phyloP scores from a whole-genome alignment of 1,140 invertebrate species.

The Onthophagus taurus region DNA sequence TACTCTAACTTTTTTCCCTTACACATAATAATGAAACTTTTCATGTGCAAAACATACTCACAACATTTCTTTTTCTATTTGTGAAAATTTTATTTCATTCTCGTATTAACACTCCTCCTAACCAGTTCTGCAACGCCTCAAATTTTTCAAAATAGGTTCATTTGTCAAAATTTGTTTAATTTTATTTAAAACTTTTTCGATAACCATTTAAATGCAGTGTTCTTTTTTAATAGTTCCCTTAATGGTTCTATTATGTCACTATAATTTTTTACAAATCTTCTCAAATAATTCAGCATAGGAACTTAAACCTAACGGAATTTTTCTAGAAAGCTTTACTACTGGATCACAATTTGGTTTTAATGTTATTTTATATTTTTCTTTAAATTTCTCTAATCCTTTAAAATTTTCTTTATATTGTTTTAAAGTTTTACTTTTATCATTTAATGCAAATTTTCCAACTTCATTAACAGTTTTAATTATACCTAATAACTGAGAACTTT shows the following conservation, averaged over 20 bases:
- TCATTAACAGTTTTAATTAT: too few relatives aligned
- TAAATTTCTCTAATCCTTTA: too few relatives aligned
- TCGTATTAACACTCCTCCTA: not conserved
- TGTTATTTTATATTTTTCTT: too few relatives aligned
- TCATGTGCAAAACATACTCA: not conserved
- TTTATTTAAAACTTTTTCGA: not conserved
- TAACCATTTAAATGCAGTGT: conserved; percentile 20
- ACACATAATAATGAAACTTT: not conserved
- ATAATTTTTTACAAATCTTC: conserved; percentile 15
- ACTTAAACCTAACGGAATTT: conserved; percentile 2
- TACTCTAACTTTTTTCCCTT: not conserved
- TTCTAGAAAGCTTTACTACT: not conserved
- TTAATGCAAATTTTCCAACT: too few relatives aligned
- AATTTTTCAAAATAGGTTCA: not conserved
- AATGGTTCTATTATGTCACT: conserved; percentile 20
- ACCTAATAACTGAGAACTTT: too few relatives aligned
- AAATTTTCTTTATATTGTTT: too few relatives aligned
- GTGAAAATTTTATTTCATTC: not conserved
- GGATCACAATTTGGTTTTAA: too few relatives aligned
- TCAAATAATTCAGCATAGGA: conserved; percentile 5
- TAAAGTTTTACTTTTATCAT: too few relatives aligned
- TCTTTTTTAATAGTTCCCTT: conserved; percentile 18
- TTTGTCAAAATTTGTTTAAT: too few relatives aligned
- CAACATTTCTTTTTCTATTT: not conserved
- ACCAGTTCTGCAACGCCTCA: conserved; percentile 10